phyloP scores from a whole-genome alignment of 2,113 vertebrate species.

The Centropristis striata region DNA sequence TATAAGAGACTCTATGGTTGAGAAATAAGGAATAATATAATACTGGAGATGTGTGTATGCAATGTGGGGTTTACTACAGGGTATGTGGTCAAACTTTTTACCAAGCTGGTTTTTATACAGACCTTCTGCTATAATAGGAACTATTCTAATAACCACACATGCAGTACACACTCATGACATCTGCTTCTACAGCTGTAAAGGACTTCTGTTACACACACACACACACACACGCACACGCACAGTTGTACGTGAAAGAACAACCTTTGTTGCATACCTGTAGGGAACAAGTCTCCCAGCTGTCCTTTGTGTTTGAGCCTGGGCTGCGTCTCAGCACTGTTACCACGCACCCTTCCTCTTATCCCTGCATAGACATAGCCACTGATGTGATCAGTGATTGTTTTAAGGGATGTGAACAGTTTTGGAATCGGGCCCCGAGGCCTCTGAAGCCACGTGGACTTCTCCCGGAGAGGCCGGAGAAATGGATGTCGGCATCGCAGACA shows the following conservation, averaged over 20 bases:
- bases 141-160: conserved; percentile 45
- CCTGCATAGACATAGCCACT: conserved; percentile 50
- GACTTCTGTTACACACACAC: conserved; percentile 66
- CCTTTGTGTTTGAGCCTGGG: conserved; percentile 63
- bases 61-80: conserved; percentile 47
- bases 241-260: conserved; percentile 41
- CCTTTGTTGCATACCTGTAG: conserved; percentile 67
- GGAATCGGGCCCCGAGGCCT: conserved; percentile 24
- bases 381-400: conserved; percentile 48
- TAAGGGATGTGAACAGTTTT: conserved; percentile 27
- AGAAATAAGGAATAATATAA: conserved; percentile 33
- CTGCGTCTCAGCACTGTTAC: conserved; percentile 41
- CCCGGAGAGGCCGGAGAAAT: conserved; percentile 28
- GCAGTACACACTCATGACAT: conserved; percentile 28
- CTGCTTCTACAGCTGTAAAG: conserved; percentile 59
- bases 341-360: conserved; percentile 37
- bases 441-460: conserved; percentile 40
- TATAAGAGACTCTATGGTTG: conserved; percentile 39
- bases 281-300: conserved; percentile 58
- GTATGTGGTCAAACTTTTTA: conserved; percentile 58
- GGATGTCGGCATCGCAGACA: conserved; percentile 56
- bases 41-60: conserved; percentile 30
- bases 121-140: conserved; percentile 59
- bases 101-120: conserved; percentile 37
- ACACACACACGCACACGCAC: conserved; percentile 50